A percentile compares a stretch with the other conserved stretches of the same genome.
Evolutionary conservation across 2,888 invertebrate species (phyloP).

Genomic region (Crioceris asparagi): DNA sequence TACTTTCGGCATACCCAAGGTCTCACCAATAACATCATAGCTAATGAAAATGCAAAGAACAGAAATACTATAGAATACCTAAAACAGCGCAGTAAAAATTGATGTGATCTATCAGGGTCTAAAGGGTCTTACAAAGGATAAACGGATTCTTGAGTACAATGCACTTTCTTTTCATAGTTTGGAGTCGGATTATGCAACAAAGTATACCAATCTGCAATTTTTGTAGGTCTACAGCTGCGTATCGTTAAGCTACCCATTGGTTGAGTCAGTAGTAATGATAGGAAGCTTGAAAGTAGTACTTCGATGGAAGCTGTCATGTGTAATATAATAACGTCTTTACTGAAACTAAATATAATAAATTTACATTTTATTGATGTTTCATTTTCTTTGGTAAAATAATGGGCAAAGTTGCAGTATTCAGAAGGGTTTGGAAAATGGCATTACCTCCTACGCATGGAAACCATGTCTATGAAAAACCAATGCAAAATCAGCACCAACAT

Average conservation of each 20-base stretch:
- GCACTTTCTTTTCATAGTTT: constrained; percentile 75
- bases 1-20: constrained; percentile 62
- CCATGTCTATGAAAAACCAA: constrained; percentile 85
- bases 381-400: no score
- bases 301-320: constrained; percentile 79
- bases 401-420: no score
- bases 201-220: constrained; percentile 94
- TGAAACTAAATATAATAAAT: constrained; percentile 47
- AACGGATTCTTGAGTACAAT: constrained; percentile 96
- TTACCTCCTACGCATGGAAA: constrained; percentile 61
- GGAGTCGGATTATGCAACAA: constrained; percentile 88
- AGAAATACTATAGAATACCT: constrained; percentile 89
- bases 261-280: constrained; percentile 69
- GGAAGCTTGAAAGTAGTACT: constrained; percentile 60
- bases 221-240: constrained; percentile 66
- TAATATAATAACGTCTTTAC: constrained; percentile 61
- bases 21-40: constrained; percentile 68
- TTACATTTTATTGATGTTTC: constrained; percentile 1
- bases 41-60: constrained; percentile 74
- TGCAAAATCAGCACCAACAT: constrained; percentile 78
- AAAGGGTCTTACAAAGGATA: constrained; percentile 94
- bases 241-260: constrained; percentile 70
- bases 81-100: constrained; percentile 22
- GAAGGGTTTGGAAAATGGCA: neutral
- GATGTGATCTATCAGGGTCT: constrained; percentile 8